Evolutionary conservation across 2,888 invertebrate genomes (phyloP), one percentile per base, ranked within the genome.

Genomic region (Epistrophe grossulariae): DNA sequence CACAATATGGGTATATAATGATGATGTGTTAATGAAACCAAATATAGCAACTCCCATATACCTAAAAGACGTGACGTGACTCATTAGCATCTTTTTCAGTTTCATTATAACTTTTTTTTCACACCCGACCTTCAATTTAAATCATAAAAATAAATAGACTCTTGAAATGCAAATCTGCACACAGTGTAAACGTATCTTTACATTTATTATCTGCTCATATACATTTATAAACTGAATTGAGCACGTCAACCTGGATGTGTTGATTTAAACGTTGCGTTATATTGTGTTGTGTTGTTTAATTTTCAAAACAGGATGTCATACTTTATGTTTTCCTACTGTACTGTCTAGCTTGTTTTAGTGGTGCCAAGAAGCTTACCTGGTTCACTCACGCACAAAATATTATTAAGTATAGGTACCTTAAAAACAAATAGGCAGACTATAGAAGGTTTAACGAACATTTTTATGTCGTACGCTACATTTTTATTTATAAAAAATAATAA

Each of bases 241-340:
- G 79, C 74, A 48, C 52, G 60, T 73, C 64, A 64, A 48, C 64
- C 45, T 64, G 77, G 24, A 24, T 24, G 55, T 43, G 17, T 40
- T 40, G 35, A 13, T 60, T 60, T 13, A 50, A 71, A 77, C 45
- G 78, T 43, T 35, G 45, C 31, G 40, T 40, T 28, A n/a, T n/a
- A n/a, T 24, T 24, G 24, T 24, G 24, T 24, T 24, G 43, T 28
- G 43, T 28, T 83, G 73, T 35, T 59, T 38, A 59, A 77, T 72
- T 80, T 80, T 76, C 38, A 62, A 70, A 84, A 80, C 84, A 84
- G 84, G 84, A 84, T 84, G 84, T 84, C 76, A 77, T 62, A 71
- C 72, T 80, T 84, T 45, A 64, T 64, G 45, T 64, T 28, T 64
- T 31, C 28, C 28, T 57, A 80, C 84, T 77, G 84, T 80, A 79